Percentiles rank a stretch among this genome's conserved stretches.
Evolutionary conservation across 2,113 vertebrate genomes (phyloP).

Genomic region (Semicossyphus pulcher): DNA sequence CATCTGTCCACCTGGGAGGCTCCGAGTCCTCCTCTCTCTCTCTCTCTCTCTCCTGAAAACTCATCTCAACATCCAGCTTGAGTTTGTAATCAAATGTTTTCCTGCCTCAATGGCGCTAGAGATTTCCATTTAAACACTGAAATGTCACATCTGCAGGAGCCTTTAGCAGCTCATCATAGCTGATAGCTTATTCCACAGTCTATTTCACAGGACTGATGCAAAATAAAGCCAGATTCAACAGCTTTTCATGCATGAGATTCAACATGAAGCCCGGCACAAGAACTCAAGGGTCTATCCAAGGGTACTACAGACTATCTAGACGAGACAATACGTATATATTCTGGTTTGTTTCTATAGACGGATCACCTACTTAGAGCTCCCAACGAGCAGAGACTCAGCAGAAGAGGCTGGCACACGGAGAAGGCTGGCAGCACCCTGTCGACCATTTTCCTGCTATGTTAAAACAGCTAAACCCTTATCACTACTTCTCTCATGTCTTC

Average conservation of each 20-base stretch:
- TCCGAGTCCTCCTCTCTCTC: constrained; percentile 26
- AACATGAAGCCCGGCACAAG: not conserved
- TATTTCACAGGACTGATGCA: constrained; percentile 35
- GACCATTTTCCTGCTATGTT: constrained; percentile 49
- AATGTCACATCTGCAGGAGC: constrained; percentile 51
- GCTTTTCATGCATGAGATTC: constrained; percentile 26
- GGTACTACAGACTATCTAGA: not conserved
- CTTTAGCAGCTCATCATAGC: constrained; percentile 31
- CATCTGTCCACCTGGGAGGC: constrained; percentile 66
- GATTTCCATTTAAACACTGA: constrained; percentile 50
- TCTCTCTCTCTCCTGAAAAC: constrained; percentile 48
- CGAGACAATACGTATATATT: constrained; percentile 6
- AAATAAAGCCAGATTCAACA: constrained; percentile 16
- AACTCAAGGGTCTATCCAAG: not conserved
- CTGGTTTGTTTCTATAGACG: not conserved
- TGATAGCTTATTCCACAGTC: constrained; percentile 35
- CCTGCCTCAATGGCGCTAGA: constrained; percentile 16
- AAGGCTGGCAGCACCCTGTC: constrained; percentile 47
- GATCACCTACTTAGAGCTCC: constrained; percentile 68
- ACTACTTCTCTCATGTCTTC: constrained; percentile 7
- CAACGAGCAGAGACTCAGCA: constrained; percentile 63
- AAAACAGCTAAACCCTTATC: constrained; percentile 18
- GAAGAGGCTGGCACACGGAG: constrained; percentile 58
- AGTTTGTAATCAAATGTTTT: constrained; percentile 37
- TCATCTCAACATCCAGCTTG: constrained; percentile 25